Percentiles rank a stretch among this genome's conserved stretches.
phyloP scores from a whole-genome alignment of 2,797 vertebrate species.

The Paguma larvata region DNA sequence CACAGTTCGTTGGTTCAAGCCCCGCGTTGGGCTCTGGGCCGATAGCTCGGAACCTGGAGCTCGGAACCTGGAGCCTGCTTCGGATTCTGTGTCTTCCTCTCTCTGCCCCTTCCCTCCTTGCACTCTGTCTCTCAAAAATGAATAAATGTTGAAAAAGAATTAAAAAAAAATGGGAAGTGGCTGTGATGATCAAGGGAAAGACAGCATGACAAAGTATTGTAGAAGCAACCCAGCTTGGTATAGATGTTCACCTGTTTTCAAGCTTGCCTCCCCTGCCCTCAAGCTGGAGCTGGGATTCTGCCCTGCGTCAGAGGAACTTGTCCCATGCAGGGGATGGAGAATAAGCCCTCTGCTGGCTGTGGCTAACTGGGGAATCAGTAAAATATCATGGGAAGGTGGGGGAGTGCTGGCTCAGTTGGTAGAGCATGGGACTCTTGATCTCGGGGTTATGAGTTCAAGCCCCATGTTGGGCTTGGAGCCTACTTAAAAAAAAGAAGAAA shows the following conservation, averaged over 20 bases:
- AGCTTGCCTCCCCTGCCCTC: background rate
- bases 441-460: background rate
- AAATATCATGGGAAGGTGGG: background rate
- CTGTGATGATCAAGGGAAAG: background rate
- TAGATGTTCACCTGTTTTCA: background rate
- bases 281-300: background rate
- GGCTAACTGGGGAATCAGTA: background rate
- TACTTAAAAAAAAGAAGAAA: background rate
- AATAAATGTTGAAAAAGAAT: too few relatives aligned
- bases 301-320: background rate
- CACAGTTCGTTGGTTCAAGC: too few relatives aligned
- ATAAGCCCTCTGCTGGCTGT: background rate
- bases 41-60: too few relatives aligned
- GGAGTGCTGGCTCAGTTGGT: background rate
- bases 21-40: too few relatives aligned
- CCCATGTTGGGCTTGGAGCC: background rate
- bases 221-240: background rate
- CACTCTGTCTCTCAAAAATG: too few relatives aligned
- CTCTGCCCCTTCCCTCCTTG: too few relatives aligned
- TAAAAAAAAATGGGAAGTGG: background rate
- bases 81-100: too few relatives aligned
- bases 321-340: background rate
- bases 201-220: background rate
- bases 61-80: too few relatives aligned
- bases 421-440: background rate